Conservation (phyloP, 2,797 vertebrate genomes). For the Thripadectes ignobilis region DNA sequence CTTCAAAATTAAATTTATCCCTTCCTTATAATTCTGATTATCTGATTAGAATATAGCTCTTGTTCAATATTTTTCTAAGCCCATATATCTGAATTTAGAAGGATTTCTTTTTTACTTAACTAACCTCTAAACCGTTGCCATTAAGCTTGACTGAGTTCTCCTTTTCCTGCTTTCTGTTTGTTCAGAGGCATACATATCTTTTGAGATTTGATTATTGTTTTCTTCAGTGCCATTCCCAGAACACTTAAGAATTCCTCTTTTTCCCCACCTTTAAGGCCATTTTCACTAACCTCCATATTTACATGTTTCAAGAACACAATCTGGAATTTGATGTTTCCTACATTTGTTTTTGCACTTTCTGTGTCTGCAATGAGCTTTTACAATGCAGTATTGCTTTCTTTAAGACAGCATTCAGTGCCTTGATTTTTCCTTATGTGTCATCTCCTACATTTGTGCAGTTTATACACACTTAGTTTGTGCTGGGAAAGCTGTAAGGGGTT, state of each 20-base stretch:
- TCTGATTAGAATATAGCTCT: not conserved
- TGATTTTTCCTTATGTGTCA: constrained; percentile 57
- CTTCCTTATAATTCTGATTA: not conserved
- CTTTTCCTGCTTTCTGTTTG: not conserved
- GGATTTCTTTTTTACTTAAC: not conserved
- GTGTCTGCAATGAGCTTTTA: not conserved
- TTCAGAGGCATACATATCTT: not conserved
- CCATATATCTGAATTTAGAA: not conserved
- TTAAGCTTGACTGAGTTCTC: not conserved
- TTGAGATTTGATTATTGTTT: not conserved
- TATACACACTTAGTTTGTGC: constrained; percentile 33
- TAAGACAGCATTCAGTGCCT: not conserved
- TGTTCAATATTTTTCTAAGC: not conserved
- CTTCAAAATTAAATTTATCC: not conserved
- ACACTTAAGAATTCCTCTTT: not conserved
- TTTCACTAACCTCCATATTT: not conserved
- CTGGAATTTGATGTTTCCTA: not conserved
- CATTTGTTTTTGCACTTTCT: not conserved
- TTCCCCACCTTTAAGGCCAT: not conserved
- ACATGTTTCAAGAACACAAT: not conserved
- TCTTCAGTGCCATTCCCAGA: not conserved
- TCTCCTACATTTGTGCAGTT: constrained; percentile 15
- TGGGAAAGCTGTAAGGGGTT: constrained; percentile 12
- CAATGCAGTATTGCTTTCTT: not conserved
- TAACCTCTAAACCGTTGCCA: not conserved